phyloP scores from a whole-genome alignment of 1,140 invertebrate species.

The Platorchestia sp. region DNA sequence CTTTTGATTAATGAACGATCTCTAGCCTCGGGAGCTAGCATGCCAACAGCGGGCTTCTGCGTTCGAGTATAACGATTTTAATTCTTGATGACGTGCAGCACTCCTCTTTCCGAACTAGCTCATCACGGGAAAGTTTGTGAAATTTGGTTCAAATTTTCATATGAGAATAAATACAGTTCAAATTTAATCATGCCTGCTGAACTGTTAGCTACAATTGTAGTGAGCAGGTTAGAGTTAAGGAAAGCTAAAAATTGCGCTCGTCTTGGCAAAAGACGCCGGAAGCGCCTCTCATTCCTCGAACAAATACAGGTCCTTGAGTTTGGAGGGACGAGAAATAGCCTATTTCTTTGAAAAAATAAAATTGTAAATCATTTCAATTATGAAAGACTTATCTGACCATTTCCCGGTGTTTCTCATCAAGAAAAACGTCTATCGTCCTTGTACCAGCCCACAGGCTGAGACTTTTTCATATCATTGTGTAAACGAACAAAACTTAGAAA shows the following conservation, averaged over 20 bases:
- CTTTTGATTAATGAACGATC: not conserved
- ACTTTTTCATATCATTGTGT: too few species aligned
- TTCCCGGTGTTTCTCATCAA: too few species aligned
- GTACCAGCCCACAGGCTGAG: too few species aligned
- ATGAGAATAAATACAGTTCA: not conserved
- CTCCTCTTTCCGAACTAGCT: not conserved
- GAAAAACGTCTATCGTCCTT: too few species aligned
- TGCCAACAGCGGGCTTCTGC: too few species aligned
- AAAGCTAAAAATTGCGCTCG: not conserved
- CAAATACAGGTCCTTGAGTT: not conserved
- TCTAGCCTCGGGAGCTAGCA: not conserved
- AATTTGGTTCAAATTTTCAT: not conserved
- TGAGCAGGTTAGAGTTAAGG: not conserved
- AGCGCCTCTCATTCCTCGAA: not conserved
- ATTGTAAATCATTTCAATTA: too few species aligned
- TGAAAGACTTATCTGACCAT: too few species aligned
- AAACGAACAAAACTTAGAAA: too few species aligned
- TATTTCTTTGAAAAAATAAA: too few species aligned
- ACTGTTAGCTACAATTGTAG: not conserved
- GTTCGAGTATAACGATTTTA: too few species aligned
- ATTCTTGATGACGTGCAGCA: too few species aligned
- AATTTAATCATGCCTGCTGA: not conserved
- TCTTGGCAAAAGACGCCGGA: not conserved
- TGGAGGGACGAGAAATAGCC: not conserved
- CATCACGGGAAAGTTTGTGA: not conserved